Percentiles rank a stretch among this genome's conserved stretches.
These are phyloP conservation scores for Tyria jacobaeae DNA, from an alignment of 2,888 invertebrate genomes.

Conservation along the genomic window DNA sequence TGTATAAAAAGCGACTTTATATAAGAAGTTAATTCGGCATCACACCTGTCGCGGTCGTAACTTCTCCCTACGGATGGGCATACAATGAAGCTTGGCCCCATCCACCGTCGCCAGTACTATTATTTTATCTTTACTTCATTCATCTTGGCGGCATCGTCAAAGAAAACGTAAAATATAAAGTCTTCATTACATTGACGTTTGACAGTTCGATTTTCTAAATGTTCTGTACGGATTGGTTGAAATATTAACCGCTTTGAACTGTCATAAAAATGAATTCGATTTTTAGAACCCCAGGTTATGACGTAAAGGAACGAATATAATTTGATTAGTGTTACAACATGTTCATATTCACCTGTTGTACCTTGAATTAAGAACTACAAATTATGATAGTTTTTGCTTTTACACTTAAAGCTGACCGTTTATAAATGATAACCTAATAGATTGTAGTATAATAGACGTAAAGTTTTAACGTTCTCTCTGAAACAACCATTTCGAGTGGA, in stretches of 20 bases:
- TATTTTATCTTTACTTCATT: conserved; percentile 72
- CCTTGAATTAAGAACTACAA: conserved; percentile 29
- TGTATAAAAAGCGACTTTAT: conserved; percentile 83
- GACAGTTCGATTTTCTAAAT: conserved; percentile 80
- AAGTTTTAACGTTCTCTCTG: conserved; percentile 52
- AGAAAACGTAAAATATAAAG: conserved; percentile 77
- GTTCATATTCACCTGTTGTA: conserved; percentile 54
- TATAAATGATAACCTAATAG: conserved; percentile 48
- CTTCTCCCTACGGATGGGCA: conserved; percentile 78
- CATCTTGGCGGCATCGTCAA: conserved; percentile 78
- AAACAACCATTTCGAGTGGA: conserved; percentile 52
- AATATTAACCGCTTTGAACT: conserved; percentile 60
- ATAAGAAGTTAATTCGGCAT: conserved; percentile 84
- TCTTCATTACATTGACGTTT: conserved; percentile 77
- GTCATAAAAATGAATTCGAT: conserved; percentile 56
- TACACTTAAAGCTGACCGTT: conserved; percentile 36
- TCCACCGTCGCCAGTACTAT: conserved; percentile 68
- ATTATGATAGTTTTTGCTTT: conserved; percentile 33
- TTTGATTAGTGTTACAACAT: conserved; percentile 49
- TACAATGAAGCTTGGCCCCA: conserved; percentile 79
- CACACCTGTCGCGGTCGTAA: conserved; percentile 85
- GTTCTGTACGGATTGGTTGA: conserved; percentile 61
- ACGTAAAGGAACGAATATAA: conserved; percentile 48
- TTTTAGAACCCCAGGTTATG: conserved; percentile 52
- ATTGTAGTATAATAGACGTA: conserved; percentile 49